phyloP scores from a whole-genome alignment of 2,797 vertebrate species.

The Manis javanica region DNA sequence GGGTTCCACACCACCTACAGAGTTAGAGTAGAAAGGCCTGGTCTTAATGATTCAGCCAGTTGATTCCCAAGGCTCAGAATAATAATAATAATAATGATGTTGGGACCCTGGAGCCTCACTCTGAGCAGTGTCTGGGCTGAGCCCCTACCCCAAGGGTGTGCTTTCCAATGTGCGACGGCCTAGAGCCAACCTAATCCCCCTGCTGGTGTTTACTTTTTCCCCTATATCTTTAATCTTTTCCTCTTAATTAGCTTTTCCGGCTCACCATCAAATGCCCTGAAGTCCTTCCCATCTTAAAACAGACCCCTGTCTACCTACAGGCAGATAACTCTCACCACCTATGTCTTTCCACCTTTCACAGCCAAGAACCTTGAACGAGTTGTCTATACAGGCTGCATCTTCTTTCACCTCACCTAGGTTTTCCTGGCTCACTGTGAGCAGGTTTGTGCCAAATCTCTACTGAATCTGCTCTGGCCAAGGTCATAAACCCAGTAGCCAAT shows the following conservation, averaged over 20 bases:
- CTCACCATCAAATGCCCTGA: not conserved
- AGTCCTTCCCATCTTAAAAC: not conserved
- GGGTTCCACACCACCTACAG: not conserved
- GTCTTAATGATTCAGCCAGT: not conserved
- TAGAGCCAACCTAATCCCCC: not conserved
- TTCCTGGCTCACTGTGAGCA: not conserved
- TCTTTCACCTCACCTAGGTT: not conserved
- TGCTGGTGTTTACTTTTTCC: not conserved
- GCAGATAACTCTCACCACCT: not conserved
- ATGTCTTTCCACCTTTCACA: not conserved
- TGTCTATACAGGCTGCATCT: rapidly evolving
- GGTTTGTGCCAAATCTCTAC: not conserved
- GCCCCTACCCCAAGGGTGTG: rapidly evolving
- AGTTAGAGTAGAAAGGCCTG: not conserved
- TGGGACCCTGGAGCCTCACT: not conserved
- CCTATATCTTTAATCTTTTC: not conserved
- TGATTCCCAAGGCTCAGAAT: not conserved
- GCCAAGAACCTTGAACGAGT: not conserved
- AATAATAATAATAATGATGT: not conserved
- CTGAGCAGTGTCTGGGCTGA: rapidly evolving
- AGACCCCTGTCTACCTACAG: not conserved
- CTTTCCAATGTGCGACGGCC: not conserved
- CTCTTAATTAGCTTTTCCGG: not conserved
- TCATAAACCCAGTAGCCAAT: not conserved
- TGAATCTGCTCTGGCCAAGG: not conserved